Evolutionary conservation across 2,113 vertebrate genomes (phyloP), one percentile per base, ranked within the genome.

Genomic region (Gila orcuttii): DNA sequence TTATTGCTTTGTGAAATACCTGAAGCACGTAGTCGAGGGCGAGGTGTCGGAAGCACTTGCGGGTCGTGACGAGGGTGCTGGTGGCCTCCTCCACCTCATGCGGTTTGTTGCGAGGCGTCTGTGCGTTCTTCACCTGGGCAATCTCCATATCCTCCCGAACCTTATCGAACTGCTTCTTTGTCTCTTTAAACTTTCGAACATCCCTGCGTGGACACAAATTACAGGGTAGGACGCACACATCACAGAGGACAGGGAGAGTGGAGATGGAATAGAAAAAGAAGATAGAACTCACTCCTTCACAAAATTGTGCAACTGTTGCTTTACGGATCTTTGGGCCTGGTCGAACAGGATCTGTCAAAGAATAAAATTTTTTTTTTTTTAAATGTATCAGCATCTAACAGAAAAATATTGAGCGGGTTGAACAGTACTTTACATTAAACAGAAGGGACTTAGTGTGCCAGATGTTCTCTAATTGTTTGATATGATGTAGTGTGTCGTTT

Each of bases 161-260:
- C 82, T 98, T 97, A 94, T 99, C 98, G 92, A 99, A 99, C 85
- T 99, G 98, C 90, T 99, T 99, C 93, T 99, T 99, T 2, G 97
- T 97, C 92, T 99, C 98, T 93, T 99, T 99, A 90, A 99, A 99
- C 93, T 96, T 98, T 76, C 97, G 96, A 76, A 99, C 96, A 89
- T 99, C 98, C 82, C 98, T 99, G 89, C 23, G n/a, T 1, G 57
- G 62, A 77, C 23, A 21, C 62, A 80, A 4, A 25, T 23, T 19
- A 62, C 33, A 59, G 13, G 28, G 19, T 50, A 28, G 23, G 74
- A 80, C 19, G 6, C 19, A 28, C n/a, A 25, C 10, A 17, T 59
- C 12, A 73, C 15, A 60, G 42, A 60, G n/a, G 5, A 59, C 13
- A 52, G 12, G 31, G 10, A 42, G 36, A 62, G 23, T 62, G 23